These are phyloP conservation scores for Phasianus colchicus DNA, from an alignment of 2,113 vertebrate species.

Conservation along the genomic window DNA sequence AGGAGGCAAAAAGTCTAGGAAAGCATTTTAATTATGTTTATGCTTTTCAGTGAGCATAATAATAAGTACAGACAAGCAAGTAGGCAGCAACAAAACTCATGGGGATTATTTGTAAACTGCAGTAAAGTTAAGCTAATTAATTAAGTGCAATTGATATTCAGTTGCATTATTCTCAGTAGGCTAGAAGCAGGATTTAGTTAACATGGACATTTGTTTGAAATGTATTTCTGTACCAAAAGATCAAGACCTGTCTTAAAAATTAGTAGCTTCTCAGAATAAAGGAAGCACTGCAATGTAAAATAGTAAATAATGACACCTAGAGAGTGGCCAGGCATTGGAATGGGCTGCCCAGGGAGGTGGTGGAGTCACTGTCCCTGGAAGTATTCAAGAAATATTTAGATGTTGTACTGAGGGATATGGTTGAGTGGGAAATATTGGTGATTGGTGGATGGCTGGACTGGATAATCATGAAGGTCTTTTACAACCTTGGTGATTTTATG, in stretches of 20 bases:
- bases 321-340: too few relatives aligned
- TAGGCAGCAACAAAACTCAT: slow-evolving; percentile 56
- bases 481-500: too few relatives aligned
- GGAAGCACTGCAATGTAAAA: neutral
- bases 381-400: too few relatives aligned
- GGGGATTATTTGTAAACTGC: slow-evolving; percentile 63
- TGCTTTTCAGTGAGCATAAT: slow-evolving; percentile 49
- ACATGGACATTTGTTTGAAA: neutral
- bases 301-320: neutral
- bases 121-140: slow-evolving; percentile 67
- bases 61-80: slow-evolving; percentile 61
- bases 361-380: too few relatives aligned
- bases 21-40: slow-evolving; percentile 62
- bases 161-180: slow-evolving; percentile 37
- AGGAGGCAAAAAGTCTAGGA: slow-evolving; percentile 39
- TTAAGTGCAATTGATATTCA: slow-evolving; percentile 65
- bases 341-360: too few relatives aligned
- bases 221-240: neutral
- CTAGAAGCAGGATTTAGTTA: slow-evolving; percentile 6
- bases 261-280: neutral
- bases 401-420: too few relatives aligned
- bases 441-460: too few relatives aligned
- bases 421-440: too few relatives aligned
- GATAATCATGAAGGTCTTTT: too few relatives aligned
- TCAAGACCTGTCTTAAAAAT: neutral